A percentile compares a stretch with the other conserved stretches of the same genome.
Evolutionary conservation across 2,888 invertebrate genomes (phyloP).

Genomic region (Galerucella nymphaeae): DNA sequence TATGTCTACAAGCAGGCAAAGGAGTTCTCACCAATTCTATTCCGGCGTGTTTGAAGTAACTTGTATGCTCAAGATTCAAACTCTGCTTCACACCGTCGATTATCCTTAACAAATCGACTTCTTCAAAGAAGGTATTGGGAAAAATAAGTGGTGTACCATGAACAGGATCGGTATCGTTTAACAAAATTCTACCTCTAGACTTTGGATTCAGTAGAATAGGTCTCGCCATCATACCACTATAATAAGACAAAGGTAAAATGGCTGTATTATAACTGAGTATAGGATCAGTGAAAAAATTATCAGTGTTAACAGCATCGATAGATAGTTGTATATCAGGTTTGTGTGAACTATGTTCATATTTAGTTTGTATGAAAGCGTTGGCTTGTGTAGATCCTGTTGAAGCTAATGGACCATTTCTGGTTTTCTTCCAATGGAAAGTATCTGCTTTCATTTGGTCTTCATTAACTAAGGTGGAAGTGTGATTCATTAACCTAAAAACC

Average conservation of each 20-base stretch:
- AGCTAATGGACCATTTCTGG: conserved; percentile 68
- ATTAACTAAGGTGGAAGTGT: conserved; percentile 67
- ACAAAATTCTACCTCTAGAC: conserved; percentile 71
- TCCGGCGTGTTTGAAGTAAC: conserved; percentile 70
- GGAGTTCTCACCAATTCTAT: conserved; percentile 69
- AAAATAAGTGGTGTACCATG: conserved; percentile 79
- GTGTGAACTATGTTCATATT: conserved; percentile 64
- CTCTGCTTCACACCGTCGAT: conserved; percentile 72
- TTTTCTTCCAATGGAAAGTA: conserved; percentile 64
- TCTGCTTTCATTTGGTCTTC: conserved; percentile 64
- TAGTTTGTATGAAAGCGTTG: conserved; percentile 73
- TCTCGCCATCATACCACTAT: conserved; percentile 71
- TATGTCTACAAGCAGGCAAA: conserved; percentile 70
- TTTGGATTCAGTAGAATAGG: conserved; percentile 73
- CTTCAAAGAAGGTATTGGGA: conserved; percentile 75
- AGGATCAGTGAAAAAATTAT: conserved; percentile 72
- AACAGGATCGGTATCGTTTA: conserved; percentile 78
- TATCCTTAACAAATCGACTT: conserved; percentile 72
- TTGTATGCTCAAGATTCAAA: conserved; percentile 70
- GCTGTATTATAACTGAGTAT: conserved; percentile 60
- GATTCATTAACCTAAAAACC: conserved; percentile 68
- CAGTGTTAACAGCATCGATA: conserved; percentile 70
- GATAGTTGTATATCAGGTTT: conserved; percentile 76
- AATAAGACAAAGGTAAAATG: conserved; percentile 71
- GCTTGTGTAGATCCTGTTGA: conserved; percentile 69